Evolutionary conservation across 2,797 vertebrate species (phyloP).

Genomic region (Phataginus tricuspis): DNA sequence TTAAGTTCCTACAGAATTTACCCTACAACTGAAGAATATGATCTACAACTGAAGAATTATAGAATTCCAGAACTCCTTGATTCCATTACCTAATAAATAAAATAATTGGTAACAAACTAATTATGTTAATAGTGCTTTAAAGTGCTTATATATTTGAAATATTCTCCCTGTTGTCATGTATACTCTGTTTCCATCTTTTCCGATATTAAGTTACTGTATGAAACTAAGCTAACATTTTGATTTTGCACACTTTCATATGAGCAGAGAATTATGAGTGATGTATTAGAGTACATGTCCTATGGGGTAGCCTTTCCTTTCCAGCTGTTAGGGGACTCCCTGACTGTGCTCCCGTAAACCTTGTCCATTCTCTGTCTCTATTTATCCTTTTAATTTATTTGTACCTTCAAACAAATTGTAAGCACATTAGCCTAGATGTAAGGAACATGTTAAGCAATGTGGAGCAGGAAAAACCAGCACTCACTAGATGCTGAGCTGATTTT

Average conservation of each 20-base stretch:
- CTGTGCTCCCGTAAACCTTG: background rate
- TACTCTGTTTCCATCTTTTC: background rate
- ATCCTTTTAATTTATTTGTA: background rate
- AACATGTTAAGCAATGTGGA: background rate
- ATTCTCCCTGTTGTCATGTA: background rate
- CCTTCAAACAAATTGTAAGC: background rate
- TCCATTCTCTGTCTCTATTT: background rate
- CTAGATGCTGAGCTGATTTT: background rate
- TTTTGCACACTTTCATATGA: background rate
- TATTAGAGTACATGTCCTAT: background rate
- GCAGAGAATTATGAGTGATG: background rate
- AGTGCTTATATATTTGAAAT: background rate
- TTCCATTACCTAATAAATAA: background rate
- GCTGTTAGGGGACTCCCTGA: background rate
- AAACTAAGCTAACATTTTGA: background rate
- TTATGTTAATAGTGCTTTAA: slow-evolving; percentile 18
- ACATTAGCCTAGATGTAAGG: background rate
- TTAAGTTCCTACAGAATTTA: background rate
- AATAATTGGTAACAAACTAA: background rate
- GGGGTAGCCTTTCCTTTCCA: background rate
- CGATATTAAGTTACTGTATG: background rate
- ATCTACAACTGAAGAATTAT: background rate
- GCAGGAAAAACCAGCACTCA: background rate
- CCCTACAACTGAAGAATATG: background rate
- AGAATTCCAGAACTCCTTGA: background rate